A percentile compares a stretch with the other conserved stretches of the same genome.
Evolutionary conservation across 2,888 invertebrate genomes (phyloP).

Genomic region (Cerastoderma edule): DNA sequence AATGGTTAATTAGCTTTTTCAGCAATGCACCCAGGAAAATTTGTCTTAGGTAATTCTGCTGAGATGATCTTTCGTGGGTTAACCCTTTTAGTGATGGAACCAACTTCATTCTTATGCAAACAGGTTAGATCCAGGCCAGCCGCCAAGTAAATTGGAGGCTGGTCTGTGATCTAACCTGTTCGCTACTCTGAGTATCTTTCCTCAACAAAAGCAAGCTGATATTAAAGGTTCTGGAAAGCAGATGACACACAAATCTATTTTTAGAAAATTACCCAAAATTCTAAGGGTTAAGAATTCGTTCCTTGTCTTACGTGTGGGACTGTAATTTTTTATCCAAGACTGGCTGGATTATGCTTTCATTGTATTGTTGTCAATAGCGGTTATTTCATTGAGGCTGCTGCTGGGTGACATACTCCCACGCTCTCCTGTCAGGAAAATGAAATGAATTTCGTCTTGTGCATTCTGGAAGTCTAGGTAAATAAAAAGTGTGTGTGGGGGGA

Average conservation of each 20-base stretch:
- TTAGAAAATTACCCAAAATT: not conserved
- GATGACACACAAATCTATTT: not conserved
- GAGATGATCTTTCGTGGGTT: too few relatives aligned
- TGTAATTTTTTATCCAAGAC: not conserved
- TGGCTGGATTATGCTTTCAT: not conserved
- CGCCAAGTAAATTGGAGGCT: too few relatives aligned
- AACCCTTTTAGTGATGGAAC: too few relatives aligned
- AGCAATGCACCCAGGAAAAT: too few relatives aligned
- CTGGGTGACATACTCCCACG: slow-evolving; percentile 17
- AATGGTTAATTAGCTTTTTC: too few relatives aligned
- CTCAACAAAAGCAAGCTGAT: not conserved
- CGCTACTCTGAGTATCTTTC: not conserved
- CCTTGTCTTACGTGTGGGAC: not conserved
- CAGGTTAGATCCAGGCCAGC: too few relatives aligned
- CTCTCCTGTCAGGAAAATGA: slow-evolving; percentile 22
- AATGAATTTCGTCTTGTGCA: slow-evolving; percentile 17
- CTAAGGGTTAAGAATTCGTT: not conserved
- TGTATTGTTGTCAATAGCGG: slow-evolving; percentile 10
- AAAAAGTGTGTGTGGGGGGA: slow-evolving; percentile 8
- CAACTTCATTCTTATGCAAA: too few relatives aligned
- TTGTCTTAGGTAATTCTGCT: too few relatives aligned
- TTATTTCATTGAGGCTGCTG: slow-evolving; percentile 22
- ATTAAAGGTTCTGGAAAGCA: not conserved
- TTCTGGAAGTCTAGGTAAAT: not conserved
- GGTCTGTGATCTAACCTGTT: not conserved